Evolutionary conservation across 1,140 invertebrate species (phyloP).

Genomic region (Copidosoma floridanum): DNA sequence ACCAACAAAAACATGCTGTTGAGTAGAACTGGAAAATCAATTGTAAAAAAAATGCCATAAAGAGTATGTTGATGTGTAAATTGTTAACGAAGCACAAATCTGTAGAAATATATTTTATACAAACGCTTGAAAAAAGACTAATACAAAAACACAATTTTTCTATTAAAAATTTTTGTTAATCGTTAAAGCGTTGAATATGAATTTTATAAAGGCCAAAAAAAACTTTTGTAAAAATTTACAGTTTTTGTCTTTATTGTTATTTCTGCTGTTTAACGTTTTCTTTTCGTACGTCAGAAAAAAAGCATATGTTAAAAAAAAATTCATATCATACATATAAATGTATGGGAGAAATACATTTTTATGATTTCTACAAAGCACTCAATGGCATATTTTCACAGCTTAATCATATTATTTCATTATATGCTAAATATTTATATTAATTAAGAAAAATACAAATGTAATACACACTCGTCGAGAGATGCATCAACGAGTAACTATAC

Average conservation of each 20-base stretch:
- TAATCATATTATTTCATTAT: not conserved
- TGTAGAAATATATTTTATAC: too few species aligned
- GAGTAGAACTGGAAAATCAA: conserved; percentile 2
- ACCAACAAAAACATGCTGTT: conserved; percentile 22
- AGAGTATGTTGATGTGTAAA: not conserved
- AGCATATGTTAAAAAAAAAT: too few species aligned
- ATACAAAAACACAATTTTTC: not conserved
- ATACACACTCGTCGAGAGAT: too few species aligned
- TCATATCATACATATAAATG: too few species aligned
- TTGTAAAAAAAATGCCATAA: too few species aligned
- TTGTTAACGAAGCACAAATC: conserved; percentile 13
- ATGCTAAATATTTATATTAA: too few species aligned
- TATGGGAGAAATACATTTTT: too few species aligned
- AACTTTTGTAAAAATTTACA: conserved; percentile 19
- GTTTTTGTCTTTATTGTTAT: too few species aligned
- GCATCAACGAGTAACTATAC: conserved; percentile 18
- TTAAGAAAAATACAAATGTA: too few species aligned
- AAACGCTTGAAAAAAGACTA: conserved; percentile 3
- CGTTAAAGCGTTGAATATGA: not conserved
- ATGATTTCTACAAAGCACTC: not conserved
- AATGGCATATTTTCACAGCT: conserved; percentile 13
- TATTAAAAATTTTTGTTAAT: conserved; percentile 8
- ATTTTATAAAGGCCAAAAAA: conserved; percentile 7
- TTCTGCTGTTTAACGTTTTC: too few species aligned
- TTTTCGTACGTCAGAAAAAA: too few species aligned